Conservation (phyloP, 2,113 vertebrate species). For the Melozone crissalis region DNA sequence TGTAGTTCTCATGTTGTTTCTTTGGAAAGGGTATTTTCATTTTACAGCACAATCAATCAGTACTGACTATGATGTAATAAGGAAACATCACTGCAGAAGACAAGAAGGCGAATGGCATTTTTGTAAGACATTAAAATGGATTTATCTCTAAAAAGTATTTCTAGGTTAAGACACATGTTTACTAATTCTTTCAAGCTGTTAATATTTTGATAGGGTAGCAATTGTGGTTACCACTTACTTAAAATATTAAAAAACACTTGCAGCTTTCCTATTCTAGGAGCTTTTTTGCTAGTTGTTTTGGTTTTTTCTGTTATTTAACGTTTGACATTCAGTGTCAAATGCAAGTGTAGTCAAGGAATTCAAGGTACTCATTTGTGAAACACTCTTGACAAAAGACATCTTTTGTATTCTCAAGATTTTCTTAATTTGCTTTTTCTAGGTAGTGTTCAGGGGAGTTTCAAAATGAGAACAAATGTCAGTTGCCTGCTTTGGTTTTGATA, state of each 20-base stretch:
- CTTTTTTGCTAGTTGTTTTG: background rate
- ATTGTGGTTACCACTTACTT: background rate
- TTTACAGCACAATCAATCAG: background rate
- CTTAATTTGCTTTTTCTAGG: background rate
- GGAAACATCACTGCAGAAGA: background rate
- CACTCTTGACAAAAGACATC: background rate
- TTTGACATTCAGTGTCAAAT: background rate
- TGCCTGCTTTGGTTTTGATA: slow-evolving; percentile 7
- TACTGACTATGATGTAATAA: background rate
- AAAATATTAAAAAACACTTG: background rate
- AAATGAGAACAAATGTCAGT: background rate
- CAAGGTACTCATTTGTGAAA: background rate
- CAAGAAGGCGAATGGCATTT: background rate
- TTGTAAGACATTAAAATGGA: background rate
- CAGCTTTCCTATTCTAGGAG: background rate
- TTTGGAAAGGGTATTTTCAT: background rate
- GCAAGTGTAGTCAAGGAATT: background rate
- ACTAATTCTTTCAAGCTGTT: background rate
- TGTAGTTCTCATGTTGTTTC: background rate
- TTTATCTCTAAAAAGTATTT: background rate
- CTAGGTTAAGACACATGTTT: background rate
- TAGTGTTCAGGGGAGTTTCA: background rate
- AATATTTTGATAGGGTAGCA: background rate
- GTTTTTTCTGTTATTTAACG: background rate
- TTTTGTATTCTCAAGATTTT: background rate